phyloP scores from a whole-genome alignment of 2,113 vertebrate species.

The Labrus mixtus region DNA sequence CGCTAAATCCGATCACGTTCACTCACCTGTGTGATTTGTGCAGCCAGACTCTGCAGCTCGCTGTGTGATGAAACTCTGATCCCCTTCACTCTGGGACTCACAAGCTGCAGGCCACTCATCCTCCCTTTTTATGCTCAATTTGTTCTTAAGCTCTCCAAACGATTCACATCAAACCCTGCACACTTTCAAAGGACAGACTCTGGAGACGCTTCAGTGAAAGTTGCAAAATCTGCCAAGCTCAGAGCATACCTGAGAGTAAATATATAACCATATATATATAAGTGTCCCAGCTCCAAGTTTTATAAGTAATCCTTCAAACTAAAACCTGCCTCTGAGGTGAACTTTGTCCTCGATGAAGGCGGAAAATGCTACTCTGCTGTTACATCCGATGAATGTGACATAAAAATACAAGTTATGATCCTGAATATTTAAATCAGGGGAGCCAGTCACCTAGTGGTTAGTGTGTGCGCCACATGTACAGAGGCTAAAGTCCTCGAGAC shows the following conservation, averaged over 20 bases:
- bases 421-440: too few species aligned
- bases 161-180: not conserved
- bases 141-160: not conserved
- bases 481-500: too few species aligned
- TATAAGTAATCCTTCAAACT: not conserved
- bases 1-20: too few species aligned
- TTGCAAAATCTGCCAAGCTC: not conserved
- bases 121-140: not conserved
- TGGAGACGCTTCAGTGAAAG: not conserved
- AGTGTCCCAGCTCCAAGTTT: not conserved
- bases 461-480: too few species aligned
- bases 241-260: not conserved
- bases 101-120: conserved; percentile 24
- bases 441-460: too few species aligned
- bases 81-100: conserved; percentile 20
- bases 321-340: not conserved
- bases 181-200: not conserved
- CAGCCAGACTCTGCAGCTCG: conserved; percentile 28
- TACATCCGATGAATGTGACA: too few species aligned
- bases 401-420: too few species aligned
- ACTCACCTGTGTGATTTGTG: conserved; percentile 48
- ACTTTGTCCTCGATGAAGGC: not conserved
- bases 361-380: too few species aligned
- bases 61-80: conserved; percentile 5
- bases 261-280: not conserved